phyloP scores from a whole-genome alignment of 2,888 invertebrate species.

The Endomychus coccineus region DNA sequence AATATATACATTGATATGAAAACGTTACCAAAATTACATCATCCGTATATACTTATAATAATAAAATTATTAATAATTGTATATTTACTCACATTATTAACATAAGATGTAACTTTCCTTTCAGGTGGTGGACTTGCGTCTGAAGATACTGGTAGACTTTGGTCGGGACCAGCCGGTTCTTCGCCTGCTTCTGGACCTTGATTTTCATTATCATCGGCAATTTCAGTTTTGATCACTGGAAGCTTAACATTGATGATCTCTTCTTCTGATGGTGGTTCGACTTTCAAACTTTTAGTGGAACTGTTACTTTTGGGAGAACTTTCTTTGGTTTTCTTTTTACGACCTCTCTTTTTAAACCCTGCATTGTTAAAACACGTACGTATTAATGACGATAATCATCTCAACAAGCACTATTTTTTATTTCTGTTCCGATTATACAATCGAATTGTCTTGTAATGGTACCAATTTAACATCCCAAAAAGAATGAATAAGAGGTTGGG shows the following conservation, averaged over 20 bases:
- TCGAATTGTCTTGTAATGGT: too few relatives aligned
- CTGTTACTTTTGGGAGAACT: constrained; percentile 25
- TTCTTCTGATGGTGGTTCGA: constrained; percentile 14
- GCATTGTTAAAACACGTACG: too few relatives aligned
- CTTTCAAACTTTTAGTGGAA: constrained; percentile 15
- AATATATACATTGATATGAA: too few relatives aligned
- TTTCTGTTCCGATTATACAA: too few relatives aligned
- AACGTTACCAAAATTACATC: too few relatives aligned
- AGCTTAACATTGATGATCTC: not conserved
- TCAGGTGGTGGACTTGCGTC: constrained; percentile 47
- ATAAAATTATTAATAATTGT: too few relatives aligned
- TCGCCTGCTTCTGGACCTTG: constrained; percentile 49
- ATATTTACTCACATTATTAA: constrained; percentile 50
- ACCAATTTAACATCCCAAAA: too few relatives aligned
- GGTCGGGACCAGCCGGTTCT: constrained; percentile 52
- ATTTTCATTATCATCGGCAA: constrained; percentile 32
- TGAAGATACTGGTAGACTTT: constrained; percentile 43
- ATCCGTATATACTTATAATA: too few relatives aligned
- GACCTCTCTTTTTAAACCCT: constrained; percentile 11
- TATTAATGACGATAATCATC: too few relatives aligned
- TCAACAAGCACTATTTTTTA: too few relatives aligned
- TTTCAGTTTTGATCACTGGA: constrained; percentile 7
- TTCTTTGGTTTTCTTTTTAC: constrained; percentile 41
- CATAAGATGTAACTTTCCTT: constrained; percentile 55
- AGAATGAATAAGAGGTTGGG: too few relatives aligned